Conservation (phyloP, 2,797 vertebrate species). For the Oreonectes daqikongensis region DNA sequence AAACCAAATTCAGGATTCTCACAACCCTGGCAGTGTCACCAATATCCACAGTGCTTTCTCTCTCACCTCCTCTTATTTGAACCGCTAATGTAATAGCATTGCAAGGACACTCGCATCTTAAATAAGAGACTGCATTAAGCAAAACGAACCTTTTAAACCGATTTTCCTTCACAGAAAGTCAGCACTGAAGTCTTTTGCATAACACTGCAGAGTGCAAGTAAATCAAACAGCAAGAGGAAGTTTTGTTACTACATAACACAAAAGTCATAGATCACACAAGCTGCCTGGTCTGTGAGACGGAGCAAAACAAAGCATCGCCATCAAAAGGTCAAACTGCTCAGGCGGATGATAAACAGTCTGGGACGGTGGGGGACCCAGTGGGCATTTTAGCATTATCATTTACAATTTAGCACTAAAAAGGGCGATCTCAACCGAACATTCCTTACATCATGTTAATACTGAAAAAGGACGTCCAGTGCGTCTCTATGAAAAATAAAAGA, state of each 20-base stretch:
- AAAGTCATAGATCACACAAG: slow-evolving; percentile 14
- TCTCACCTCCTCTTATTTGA: too few species aligned
- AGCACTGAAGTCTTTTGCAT: slow-evolving; percentile 8
- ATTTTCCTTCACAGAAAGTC: background rate
- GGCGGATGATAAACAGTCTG: slow-evolving; percentile 8
- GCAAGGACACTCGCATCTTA: too few species aligned
- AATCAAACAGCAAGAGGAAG: slow-evolving; percentile 17
- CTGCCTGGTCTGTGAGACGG: background rate
- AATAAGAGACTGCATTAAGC: background rate
- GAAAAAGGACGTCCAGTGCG: too few species aligned
- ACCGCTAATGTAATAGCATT: too few species aligned
- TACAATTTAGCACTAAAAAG: background rate
- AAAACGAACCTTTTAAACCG: background rate
- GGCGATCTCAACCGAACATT: background rate
- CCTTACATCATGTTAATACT: background rate
- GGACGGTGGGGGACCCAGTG: background rate
- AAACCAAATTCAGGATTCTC: too few species aligned
- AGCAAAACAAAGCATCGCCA: slow-evolving; percentile 12
- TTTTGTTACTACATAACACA: slow-evolving; percentile 45
- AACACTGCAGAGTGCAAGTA: slow-evolving; percentile 25
- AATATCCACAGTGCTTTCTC: too few species aligned
- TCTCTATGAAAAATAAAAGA: too few species aligned
- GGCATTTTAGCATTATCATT: background rate
- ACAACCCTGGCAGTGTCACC: too few species aligned
- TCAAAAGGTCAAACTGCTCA: background rate